phyloP scores from a whole-genome alignment of 1,140 invertebrate species.

The Pachypsylla venusta region DNA sequence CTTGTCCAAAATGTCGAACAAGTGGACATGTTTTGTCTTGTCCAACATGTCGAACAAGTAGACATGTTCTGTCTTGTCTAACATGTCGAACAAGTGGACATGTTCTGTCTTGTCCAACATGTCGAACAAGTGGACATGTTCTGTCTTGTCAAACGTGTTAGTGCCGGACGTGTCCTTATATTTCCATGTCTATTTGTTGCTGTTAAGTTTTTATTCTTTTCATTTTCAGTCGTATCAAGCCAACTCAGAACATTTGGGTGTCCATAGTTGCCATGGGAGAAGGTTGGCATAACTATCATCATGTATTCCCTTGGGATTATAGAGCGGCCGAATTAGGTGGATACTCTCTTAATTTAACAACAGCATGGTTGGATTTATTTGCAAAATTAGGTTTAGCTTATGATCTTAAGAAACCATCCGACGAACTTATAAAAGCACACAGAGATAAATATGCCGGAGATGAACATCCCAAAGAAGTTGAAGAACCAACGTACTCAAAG shows the following conservation, averaged over 20 bases:
- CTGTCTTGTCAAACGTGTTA: no score
- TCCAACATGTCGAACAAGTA: no score
- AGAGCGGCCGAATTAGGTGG: conserved; percentile 44
- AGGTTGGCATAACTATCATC: conserved; percentile 67
- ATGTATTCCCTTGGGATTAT: conserved; percentile 63
- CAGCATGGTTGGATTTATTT: conserved; percentile 47
- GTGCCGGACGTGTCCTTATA: no score
- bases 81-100: no score
- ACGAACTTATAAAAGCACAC: conserved; percentile 43
- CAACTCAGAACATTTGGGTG: conserved; percentile 26
- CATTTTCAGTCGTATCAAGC: conserved; percentile 24
- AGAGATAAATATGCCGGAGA: conserved; percentile 48
- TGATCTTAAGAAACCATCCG: conserved; percentile 48
- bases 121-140: no score
- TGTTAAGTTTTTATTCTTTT: not conserved
- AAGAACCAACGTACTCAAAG: no score
- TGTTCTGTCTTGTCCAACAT: no score
- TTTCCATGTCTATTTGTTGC: no score
- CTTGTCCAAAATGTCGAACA: no score
- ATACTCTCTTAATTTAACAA: conserved; percentile 40
- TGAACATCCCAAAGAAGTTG: conserved; percentile 17
- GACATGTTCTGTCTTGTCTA: no score
- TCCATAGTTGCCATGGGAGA: conserved; percentile 32
- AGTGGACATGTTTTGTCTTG: no score
- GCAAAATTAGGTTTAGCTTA: conserved; percentile 60